Percentiles rank a stretch among this genome's conserved stretches.
These are phyloP conservation scores for Dipodomys spectabilis DNA, from an alignment of 2,113 vertebrate species.

Conservation along the genomic window DNA sequence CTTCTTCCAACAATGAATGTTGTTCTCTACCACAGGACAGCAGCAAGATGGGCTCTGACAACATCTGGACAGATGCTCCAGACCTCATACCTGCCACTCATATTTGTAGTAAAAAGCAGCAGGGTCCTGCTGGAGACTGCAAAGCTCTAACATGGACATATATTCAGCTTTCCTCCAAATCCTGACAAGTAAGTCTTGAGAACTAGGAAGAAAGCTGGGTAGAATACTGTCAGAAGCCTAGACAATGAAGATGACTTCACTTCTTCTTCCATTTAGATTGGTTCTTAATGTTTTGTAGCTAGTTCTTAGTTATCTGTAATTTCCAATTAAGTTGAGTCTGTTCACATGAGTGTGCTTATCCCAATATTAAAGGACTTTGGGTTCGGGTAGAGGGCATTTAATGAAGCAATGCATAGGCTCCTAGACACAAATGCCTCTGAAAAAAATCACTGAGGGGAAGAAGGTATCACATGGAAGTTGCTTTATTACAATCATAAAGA, in stretches of 20 bases:
- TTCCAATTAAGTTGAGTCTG: conserved; percentile 1
- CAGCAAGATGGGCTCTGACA: neutral
- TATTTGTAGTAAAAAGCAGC: neutral
- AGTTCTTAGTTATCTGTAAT: neutral
- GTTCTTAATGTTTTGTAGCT: neutral
- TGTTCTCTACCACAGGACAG: neutral
- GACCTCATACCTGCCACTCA: neutral
- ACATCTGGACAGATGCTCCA: neutral
- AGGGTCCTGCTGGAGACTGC: neutral
- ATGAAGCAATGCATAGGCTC: neutral
- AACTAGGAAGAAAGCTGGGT: neutral
- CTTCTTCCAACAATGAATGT: neutral
- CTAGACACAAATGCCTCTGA: neutral
- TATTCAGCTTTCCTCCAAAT: neutral
- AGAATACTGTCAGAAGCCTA: neutral
- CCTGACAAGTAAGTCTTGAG: neutral
- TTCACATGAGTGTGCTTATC: neutral
- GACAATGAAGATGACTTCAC: neutral
- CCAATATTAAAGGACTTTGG: neutral
- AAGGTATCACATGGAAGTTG: neutral
- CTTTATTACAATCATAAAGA: conserved; percentile 44
- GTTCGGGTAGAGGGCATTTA: neutral
- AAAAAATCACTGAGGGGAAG: conserved; percentile 27
- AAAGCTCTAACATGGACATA: neutral
- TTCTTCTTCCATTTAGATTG: neutral